phyloP scores from a whole-genome alignment of 2,888 invertebrate genomes.

The Eupithecia subumbrata region DNA sequence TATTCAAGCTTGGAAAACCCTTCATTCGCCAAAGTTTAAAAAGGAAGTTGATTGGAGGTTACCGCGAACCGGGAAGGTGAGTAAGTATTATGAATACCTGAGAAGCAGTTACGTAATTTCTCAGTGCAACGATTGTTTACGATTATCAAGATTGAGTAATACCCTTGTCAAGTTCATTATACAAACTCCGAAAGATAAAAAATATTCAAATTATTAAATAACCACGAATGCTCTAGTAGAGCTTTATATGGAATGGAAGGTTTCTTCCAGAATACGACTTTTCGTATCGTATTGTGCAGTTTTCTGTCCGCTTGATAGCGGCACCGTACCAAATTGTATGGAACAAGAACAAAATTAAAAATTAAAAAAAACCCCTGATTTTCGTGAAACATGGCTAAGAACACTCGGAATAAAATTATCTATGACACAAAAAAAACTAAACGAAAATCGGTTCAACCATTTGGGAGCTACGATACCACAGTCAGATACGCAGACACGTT shows the following conservation, averaged over 20 bases:
- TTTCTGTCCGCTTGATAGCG: too few relatives aligned
- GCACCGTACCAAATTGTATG: too few relatives aligned
- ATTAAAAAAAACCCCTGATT: too few relatives aligned
- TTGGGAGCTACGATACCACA: too few relatives aligned
- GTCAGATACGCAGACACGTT: too few relatives aligned
- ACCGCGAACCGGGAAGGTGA: conserved; percentile 28
- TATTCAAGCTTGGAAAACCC: background rate
- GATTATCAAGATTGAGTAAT: conserved; percentile 30
- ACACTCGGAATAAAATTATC: too few relatives aligned
- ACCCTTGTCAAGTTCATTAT: conserved; percentile 24
- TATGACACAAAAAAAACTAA: too few relatives aligned
- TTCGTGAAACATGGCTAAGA: too few relatives aligned
- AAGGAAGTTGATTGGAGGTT: conserved; percentile 37
- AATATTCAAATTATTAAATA: background rate
- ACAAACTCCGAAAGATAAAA: background rate
- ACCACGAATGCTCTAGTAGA: background rate
- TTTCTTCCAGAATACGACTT: background rate
- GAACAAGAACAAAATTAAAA: too few relatives aligned
- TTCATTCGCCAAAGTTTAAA: conserved; percentile 7
- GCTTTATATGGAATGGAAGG: background rate
- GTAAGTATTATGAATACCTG: conserved; percentile 38
- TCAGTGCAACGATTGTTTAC: conserved; percentile 35
- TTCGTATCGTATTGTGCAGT: too few relatives aligned
- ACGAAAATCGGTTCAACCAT: too few relatives aligned
- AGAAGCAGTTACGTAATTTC: conserved; percentile 33